A percentile compares a stretch with the other conserved stretches of the same genome.
Conservation (phyloP, 2,797 vertebrate genomes). For the Urocyon cinereoargenteus region DNA sequence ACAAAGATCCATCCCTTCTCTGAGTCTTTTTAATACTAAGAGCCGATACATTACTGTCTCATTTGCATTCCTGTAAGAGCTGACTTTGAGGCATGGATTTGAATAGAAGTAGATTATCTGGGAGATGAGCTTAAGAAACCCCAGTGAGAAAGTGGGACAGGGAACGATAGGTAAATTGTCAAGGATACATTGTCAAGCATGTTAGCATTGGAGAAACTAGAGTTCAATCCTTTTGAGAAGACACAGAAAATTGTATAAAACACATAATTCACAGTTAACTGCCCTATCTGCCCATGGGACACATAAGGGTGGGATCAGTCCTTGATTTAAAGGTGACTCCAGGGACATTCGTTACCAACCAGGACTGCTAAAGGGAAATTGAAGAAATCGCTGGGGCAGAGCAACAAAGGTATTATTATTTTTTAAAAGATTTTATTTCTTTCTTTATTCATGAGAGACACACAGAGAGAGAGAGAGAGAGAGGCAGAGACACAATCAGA, state of each 20-base stretch:
- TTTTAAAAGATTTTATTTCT: too few species aligned
- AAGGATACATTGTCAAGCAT: neutral
- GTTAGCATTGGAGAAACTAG: neutral
- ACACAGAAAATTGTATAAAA: neutral
- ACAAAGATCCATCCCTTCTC: neutral
- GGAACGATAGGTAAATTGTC: neutral
- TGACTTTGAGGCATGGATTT: neutral
- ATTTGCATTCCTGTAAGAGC: neutral
- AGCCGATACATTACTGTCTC: neutral
- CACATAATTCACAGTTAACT: neutral
- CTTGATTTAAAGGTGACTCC: neutral
- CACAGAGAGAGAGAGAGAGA: too few species aligned
- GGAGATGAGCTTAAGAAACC: neutral
- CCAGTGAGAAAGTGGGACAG: neutral
- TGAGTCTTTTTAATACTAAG: neutral
- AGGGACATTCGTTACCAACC: neutral
- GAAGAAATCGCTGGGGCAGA: neutral
- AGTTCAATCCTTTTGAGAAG: neutral
- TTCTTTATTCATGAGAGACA: too few species aligned
- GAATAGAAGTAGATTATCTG: neutral
- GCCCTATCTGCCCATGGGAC: rapidly evolving
- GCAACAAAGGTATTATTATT: too few species aligned
- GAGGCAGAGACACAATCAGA: too few species aligned
- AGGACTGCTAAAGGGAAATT: neutral
- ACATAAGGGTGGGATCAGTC: neutral